Conservation (phyloP, 2,113 vertebrate genomes). For the Hydropotes inermis region DNA sequence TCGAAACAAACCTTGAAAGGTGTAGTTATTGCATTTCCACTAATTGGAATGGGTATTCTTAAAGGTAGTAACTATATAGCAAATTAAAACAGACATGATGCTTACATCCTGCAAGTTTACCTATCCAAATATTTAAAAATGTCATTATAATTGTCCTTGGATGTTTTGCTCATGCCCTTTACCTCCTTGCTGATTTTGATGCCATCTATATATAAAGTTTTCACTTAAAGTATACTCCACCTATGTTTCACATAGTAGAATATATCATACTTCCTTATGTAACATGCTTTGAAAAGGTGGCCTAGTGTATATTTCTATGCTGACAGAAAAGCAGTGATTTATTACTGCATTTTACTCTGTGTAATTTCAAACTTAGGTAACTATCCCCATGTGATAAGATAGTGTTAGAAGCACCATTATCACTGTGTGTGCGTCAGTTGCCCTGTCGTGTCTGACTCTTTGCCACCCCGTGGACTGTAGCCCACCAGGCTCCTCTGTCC, state of each 20-base stretch:
- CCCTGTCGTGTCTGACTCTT: background rate
- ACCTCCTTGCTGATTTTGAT: background rate
- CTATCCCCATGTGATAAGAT: background rate
- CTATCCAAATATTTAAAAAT: conserved; percentile 16
- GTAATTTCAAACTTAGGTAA: background rate
- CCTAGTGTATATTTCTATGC: background rate
- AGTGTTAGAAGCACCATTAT: background rate
- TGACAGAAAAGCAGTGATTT: background rate
- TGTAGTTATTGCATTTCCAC: background rate
- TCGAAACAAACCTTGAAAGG: conserved; percentile 15
- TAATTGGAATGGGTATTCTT: background rate
- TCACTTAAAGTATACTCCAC: background rate
- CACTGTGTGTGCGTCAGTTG: background rate
- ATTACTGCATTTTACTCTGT: background rate
- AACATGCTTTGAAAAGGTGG: conserved; percentile 17
- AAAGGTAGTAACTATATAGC: background rate
- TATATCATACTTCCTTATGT: background rate
- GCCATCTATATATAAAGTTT: background rate
- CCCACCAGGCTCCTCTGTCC: background rate
- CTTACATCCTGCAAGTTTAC: background rate
- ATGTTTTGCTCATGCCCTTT: background rate
- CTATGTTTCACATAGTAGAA: background rate
- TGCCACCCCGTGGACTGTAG: background rate
- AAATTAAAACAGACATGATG: conserved; percentile 7
- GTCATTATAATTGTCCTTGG: background rate